A percentile compares a stretch with the other conserved stretches of the same genome.
Conservation (phyloP, 2,113 vertebrate species). For the Leucopsar rothschildi region DNA sequence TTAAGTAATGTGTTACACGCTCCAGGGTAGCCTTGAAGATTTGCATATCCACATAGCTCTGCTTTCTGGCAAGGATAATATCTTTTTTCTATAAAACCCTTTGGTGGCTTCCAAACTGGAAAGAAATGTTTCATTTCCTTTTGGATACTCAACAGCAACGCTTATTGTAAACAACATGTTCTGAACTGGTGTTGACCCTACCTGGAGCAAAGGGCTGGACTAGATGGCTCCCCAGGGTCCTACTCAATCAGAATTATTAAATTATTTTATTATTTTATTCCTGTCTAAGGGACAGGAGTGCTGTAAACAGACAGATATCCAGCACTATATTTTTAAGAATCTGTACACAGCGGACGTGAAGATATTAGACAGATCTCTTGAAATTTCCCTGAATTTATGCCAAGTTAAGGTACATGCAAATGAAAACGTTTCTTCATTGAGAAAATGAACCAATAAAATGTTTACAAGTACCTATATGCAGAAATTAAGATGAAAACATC, state of each 20-base stretch:
- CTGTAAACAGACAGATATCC: background rate
- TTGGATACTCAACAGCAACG: background rate
- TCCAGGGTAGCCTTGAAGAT: background rate
- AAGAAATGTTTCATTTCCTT: background rate
- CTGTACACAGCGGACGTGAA: background rate
- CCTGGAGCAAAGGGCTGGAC: background rate
- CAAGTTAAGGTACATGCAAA: background rate
- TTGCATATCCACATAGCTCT: background rate
- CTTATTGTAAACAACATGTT: background rate
- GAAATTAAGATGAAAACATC: background rate
- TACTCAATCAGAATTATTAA: background rate
- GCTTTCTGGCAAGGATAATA: background rate
- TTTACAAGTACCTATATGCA: background rate
- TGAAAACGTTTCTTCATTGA: background rate
- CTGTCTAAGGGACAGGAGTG: background rate
- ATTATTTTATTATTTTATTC: background rate
- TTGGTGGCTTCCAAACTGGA: background rate
- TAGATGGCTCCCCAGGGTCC: background rate
- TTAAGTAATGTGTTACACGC: background rate
- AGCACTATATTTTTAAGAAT: background rate
- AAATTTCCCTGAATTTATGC: background rate
- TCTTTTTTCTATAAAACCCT: background rate
- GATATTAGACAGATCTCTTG: background rate
- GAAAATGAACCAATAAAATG: background rate
- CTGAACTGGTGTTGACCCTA: background rate